Percentiles rank a stretch among this genome's conserved stretches.
These are phyloP conservation scores for Chymomyza caudatula DNA, from an alignment of 2,888 invertebrate genomes.

Conservation along the genomic window DNA sequence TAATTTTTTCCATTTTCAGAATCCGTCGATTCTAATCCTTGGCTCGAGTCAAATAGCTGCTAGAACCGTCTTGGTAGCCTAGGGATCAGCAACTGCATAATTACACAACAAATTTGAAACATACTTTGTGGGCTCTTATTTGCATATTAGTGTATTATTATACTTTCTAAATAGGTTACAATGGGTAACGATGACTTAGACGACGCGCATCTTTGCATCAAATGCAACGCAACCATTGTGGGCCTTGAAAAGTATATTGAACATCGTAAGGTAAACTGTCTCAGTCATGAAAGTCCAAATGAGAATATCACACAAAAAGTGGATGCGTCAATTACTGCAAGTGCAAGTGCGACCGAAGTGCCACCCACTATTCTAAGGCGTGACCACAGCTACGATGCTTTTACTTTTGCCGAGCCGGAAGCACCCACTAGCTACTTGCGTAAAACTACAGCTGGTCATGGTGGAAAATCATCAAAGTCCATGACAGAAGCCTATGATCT, in stretches of 20 bases:
- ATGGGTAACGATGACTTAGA: conserved; percentile 84
- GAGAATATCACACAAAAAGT: conserved; percentile 14
- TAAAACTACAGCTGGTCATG: conserved; percentile 63
- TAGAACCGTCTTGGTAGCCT: too few relatives aligned
- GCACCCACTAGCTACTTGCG: conserved; percentile 55
- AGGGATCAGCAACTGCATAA: too few relatives aligned
- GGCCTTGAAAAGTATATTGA: conserved; percentile 92
- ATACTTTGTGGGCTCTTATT: too few relatives aligned
- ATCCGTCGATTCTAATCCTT: too few relatives aligned
- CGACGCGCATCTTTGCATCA: conserved; percentile 91
- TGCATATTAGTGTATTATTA: too few relatives aligned
- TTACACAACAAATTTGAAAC: too few relatives aligned
- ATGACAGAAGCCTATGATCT: conserved; percentile 77
- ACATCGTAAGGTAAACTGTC: conserved; percentile 87
- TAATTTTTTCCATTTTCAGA: too few relatives aligned
- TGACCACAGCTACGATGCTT: conserved; percentile 68
- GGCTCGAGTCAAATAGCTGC: too few relatives aligned
- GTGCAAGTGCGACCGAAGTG: conserved; percentile 62
- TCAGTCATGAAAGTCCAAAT: conserved; percentile 47
- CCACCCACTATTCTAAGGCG: conserved; percentile 72
- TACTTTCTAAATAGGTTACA: not conserved
- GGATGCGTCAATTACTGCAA: not conserved
- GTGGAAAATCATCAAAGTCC: conserved; percentile 71
- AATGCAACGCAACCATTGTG: conserved; percentile 88
- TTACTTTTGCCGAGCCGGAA: conserved; percentile 67